Evolutionary conservation across 2,888 invertebrate genomes (phyloP), one percentile per base, ranked within the genome.

Genomic region (Amorpha juglandis): DNA sequence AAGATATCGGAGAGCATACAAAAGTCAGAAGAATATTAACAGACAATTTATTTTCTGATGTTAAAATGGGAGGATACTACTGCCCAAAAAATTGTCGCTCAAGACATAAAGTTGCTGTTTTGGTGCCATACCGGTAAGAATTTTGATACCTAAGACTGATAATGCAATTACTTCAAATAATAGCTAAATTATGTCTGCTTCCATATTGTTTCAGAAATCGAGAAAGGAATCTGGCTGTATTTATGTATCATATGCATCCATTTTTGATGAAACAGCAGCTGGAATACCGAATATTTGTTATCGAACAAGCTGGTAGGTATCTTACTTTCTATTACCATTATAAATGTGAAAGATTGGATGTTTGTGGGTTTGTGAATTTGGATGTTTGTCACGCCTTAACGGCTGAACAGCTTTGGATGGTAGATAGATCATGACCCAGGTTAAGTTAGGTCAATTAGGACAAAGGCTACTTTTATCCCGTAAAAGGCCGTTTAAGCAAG

Each of bases 201-300:
- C 8, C 35, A 9, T 71, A 45, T 69, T 14, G 4, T 83, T 81
- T 1, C 81, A 95, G 97, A 67, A 94, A 95, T 79, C 94, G 98
- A 50, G 95, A 95, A 65, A 95, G 95, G 65, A 97, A 98, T 87
- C 93, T 99, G 52, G 94, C 96, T 66, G 94, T 96, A 67, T 97
- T 98, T 82, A 94, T 99, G 27, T 96, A 96, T 82, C 97, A 98
- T 87, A 95, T 99, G 77, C 98, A 99, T 88, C 97, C 97, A n/a
- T 96, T 99, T 81, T 92, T 99, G 68, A 96, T 96, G 84, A 95
- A 96, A 70, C 99, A 99, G 85, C 96, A 97, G 85, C 91, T 99
- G 74, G 97, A 98, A 64, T 89, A 89, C 64, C 77, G 83, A 63
- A 84, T 99, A 81, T 98, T 97, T 89, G 95, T 99, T 33, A 94